These are phyloP conservation scores for Artemisiospiza belli DNA, from an alignment of 2,113 vertebrate genomes.

Conservation along the genomic window DNA sequence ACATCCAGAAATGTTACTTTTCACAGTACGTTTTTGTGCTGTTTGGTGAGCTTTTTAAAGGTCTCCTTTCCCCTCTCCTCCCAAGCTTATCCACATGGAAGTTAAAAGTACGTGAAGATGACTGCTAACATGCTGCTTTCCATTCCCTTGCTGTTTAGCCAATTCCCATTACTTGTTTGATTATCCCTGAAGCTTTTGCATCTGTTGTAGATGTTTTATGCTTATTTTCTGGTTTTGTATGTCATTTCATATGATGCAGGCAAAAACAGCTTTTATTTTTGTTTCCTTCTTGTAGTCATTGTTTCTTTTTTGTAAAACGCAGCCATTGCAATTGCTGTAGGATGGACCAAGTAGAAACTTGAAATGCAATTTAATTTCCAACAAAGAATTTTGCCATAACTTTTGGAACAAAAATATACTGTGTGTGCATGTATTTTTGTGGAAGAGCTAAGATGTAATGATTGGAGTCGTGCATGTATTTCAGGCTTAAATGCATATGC, in stretches of 20 bases:
- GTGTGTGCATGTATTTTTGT: neutral
- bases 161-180: neutral
- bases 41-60: slow-evolving; percentile 6
- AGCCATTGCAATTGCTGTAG: neutral
- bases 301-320: neutral
- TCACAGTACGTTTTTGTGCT: neutral
- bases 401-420: neutral
- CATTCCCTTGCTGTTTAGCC: neutral
- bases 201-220: neutral
- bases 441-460: neutral
- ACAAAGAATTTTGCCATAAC: neutral
- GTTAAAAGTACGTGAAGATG: neutral
- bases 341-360: neutral
- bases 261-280: slow-evolving; percentile 10
- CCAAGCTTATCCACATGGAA: neutral
- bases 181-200: neutral
- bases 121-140: neutral
- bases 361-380: neutral
- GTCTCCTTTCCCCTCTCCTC: neutral
- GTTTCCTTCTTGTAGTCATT: neutral
- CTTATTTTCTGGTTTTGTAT: neutral
- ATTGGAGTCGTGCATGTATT: neutral
- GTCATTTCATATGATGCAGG: neutral
- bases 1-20: neutral
- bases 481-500: neutral